A percentile compares a stretch with the other conserved stretches of the same genome.
phyloP scores from a whole-genome alignment of 2,797 vertebrate species.

The Mus caroli region DNA sequence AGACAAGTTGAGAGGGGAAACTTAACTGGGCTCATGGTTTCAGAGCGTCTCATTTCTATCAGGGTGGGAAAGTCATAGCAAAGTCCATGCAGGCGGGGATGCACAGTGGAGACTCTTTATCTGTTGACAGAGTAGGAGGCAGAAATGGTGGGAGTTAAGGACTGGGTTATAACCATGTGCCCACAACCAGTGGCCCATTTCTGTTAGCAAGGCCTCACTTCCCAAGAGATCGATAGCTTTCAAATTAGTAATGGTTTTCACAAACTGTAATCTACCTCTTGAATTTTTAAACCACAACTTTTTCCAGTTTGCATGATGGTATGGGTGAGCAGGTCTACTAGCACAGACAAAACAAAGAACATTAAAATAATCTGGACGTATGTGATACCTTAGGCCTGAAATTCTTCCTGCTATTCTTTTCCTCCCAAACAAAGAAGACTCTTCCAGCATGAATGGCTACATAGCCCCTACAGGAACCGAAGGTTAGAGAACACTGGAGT shows the following conservation, averaged over 20 bases:
- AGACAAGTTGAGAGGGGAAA: not conserved
- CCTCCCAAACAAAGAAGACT: constrained; percentile 59
- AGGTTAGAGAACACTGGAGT: constrained; percentile 65
- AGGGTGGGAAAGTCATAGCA: not conserved
- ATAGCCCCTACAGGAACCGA: constrained; percentile 51
- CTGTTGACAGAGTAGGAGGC: not conserved
- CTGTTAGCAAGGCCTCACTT: not conserved
- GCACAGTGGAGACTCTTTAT: not conserved
- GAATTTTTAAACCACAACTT: not conserved
- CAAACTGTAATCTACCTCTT: not conserved
- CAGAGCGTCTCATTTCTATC: not conserved
- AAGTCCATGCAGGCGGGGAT: not conserved
- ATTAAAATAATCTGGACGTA: constrained; percentile 17
- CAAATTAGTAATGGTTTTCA: not conserved
- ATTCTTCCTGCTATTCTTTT: not conserved
- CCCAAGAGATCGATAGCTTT: not conserved
- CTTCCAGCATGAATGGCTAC: constrained; percentile 57
- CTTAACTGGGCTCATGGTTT: not conserved
- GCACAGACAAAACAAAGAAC: not conserved
- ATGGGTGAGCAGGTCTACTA: not conserved
- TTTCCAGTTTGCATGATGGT: not conserved
- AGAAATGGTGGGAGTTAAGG: not conserved
- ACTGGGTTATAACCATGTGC: not conserved
- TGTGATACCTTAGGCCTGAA: constrained; percentile 1
- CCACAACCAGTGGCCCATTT: not conserved